Evolutionary conservation across 2,888 invertebrate species (phyloP).

Genomic region (Aphrophora alni): DNA sequence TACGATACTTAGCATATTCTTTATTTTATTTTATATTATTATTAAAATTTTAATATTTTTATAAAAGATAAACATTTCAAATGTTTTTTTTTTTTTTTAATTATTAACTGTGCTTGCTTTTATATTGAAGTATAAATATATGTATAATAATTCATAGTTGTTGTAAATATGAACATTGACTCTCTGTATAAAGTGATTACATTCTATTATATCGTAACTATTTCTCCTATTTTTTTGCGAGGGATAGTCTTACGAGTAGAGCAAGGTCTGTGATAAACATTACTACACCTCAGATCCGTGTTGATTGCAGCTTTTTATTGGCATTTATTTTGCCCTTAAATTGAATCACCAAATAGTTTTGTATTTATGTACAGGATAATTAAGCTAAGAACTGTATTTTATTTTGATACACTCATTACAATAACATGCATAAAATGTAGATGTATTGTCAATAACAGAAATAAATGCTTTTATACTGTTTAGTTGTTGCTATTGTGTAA

Average conservation of each 20-base stretch:
- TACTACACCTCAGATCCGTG: not conserved
- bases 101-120: not conserved
- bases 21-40: not conserved
- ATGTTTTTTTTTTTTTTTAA: not conserved
- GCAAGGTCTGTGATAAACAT: not conserved
- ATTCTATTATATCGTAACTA: not conserved
- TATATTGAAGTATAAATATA: not conserved
- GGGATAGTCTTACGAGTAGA: not conserved
- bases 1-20: not conserved
- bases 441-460: constrained; percentile 12
- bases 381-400: not conserved
- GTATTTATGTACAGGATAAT: not conserved
- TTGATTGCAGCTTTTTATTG: not conserved
- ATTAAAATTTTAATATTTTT: not conserved
- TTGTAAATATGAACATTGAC: constrained; percentile 1
- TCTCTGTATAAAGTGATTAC: not conserved
- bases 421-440: not conserved
- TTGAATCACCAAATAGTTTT: not conserved
- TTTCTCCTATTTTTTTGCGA: not conserved
- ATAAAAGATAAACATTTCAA: not conserved
- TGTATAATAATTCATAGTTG: not conserved
- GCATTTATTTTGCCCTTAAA: not conserved
- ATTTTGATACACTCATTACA: not conserved
- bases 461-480: constrained; percentile 39
- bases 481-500: constrained; percentile 1